These are phyloP conservation scores for Drosophila multiciliata DNA, from an alignment of 2,888 invertebrate genomes.

Conservation along the genomic window DNA sequence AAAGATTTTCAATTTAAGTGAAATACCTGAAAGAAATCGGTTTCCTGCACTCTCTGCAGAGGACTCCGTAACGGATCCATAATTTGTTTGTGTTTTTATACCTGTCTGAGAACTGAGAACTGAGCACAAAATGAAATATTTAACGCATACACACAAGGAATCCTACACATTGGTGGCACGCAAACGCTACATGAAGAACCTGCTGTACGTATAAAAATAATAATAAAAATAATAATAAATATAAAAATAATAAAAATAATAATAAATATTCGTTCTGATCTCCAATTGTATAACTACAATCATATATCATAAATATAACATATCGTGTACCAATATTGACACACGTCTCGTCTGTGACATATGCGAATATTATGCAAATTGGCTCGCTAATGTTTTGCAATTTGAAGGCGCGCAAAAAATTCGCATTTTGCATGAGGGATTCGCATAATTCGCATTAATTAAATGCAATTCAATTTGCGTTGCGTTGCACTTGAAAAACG, in stretches of 20 bases:
- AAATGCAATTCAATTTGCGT: constrained; percentile 53
- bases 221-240: not conserved
- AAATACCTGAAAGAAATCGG: constrained; percentile 50
- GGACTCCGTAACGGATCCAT: not conserved
- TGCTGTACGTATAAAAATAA: constrained; percentile 82
- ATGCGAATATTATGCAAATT: constrained; percentile 73
- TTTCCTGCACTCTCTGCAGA: not conserved
- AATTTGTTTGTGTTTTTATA: constrained; percentile 14
- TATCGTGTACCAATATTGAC: constrained; percentile 64
- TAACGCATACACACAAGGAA: constrained; percentile 82
- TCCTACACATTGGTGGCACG: constrained; percentile 85
- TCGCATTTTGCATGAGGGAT: constrained; percentile 14
- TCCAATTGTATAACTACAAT: not conserved
- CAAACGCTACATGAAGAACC: constrained; percentile 85
- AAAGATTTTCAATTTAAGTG: constrained; percentile 27
- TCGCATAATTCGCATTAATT: constrained; percentile 50
- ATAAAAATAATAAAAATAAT: not conserved
- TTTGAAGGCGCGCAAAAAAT: constrained; percentile 36
- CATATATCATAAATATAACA: constrained; percentile 16
- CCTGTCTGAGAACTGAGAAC: constrained; percentile 23
- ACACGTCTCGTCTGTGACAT: constrained; percentile 48
- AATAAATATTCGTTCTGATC: not conserved
- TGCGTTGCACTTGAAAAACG: constrained; percentile 43
- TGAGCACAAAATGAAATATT: constrained; percentile 81
- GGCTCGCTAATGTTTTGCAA: constrained; percentile 48